phyloP scores from a whole-genome alignment of 2,113 vertebrate genomes.

The Cebus imitator region DNA sequence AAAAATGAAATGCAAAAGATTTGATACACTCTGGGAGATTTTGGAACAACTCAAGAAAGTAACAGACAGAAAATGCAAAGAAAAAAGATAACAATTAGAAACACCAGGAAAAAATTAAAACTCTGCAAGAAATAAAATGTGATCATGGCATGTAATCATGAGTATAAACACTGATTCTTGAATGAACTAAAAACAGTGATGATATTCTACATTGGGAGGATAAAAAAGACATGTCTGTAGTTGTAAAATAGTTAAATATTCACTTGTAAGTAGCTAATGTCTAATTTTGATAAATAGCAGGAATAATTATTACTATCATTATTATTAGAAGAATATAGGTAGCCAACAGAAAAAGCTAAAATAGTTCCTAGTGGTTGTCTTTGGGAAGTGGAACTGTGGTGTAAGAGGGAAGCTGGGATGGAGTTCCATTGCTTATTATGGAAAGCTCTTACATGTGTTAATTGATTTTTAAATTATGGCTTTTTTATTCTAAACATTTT shows the following conservation, averaged over 20 bases:
- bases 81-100: background rate
- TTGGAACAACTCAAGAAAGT: background rate
- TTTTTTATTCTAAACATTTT: conserved; percentile 18
- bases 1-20: background rate
- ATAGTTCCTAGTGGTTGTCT: background rate
- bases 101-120: background rate
- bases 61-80: background rate
- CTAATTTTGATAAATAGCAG: background rate
- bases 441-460: background rate
- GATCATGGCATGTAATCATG: background rate
- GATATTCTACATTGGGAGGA: background rate
- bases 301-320: background rate
- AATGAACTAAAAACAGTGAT: background rate
- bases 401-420: background rate
- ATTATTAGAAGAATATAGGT: background rate
- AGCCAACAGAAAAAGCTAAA: background rate
- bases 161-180: background rate
- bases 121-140: background rate
- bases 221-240: background rate
- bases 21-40: background rate
- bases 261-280: background rate
- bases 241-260: background rate
- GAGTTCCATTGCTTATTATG: background rate
- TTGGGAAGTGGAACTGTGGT: background rate
- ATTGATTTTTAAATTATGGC: background rate